These are phyloP conservation scores for Eilema caniola DNA, from an alignment of 2,888 invertebrate species.

Conservation along the genomic window DNA sequence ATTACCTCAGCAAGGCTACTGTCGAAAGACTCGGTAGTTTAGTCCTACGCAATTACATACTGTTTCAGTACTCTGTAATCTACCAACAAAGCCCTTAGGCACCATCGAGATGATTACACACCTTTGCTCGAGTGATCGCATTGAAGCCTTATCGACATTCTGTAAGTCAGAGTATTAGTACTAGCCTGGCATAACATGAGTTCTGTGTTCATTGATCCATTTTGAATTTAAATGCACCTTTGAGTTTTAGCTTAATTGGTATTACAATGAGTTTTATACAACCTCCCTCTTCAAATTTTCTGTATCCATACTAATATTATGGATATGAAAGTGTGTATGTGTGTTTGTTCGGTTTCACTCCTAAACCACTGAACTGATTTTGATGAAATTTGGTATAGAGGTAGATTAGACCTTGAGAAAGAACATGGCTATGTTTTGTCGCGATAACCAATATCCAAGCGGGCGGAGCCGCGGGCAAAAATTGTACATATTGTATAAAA, in stretches of 20 bases:
- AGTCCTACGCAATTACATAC: not conserved
- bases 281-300: no score
- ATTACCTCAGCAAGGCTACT: not conserved
- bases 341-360: no score
- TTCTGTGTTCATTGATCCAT: not conserved
- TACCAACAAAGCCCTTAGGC: constrained; percentile 13
- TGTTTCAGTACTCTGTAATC: constrained; percentile 5
- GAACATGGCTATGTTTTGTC: no score
- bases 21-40: not conserved
- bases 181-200: not conserved
- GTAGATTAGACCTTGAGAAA: no score
- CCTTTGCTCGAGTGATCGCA: constrained; percentile 30
- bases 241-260: not conserved
- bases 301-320: no score
- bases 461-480: no score
- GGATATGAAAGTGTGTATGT: no score
- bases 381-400: no score
- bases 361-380: no score
- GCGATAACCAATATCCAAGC: no score
- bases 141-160: constrained; percentile 3
- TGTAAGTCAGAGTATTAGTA: not conserved
- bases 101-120: constrained; percentile 33
- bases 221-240: not conserved
- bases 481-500: no score
- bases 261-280: no score